Percentiles rank a stretch among this genome's conserved stretches.
Conservation (phyloP, 2,113 vertebrate species). For the Vombatus ursinus region DNA sequence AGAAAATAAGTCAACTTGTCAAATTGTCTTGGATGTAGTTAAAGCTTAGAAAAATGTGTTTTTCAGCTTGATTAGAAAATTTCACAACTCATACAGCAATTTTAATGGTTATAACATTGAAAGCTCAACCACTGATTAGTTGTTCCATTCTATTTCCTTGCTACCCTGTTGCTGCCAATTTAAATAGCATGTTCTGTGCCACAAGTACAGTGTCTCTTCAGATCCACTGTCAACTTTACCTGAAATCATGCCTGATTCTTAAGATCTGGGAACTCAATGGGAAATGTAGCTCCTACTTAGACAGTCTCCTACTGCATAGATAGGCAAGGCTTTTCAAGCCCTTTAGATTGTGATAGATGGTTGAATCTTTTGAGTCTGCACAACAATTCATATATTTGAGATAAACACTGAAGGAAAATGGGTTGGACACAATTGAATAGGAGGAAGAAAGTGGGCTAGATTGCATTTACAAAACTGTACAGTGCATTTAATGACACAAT, state of each 20-base stretch:
- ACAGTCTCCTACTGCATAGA: not conserved
- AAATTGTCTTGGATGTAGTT: not conserved
- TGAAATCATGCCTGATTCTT: not conserved
- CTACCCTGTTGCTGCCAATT: not conserved
- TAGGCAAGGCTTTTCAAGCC: not conserved
- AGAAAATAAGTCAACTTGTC: not conserved
- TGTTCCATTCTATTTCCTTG: not conserved
- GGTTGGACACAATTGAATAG: not conserved
- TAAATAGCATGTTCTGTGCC: not conserved
- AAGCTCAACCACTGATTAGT: not conserved
- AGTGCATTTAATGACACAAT: not conserved
- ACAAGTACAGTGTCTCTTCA: not conserved
- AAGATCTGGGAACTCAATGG: not conserved
- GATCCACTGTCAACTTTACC: not conserved
- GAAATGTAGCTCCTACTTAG: not conserved
- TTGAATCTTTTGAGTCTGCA: not conserved
- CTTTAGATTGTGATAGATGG: not conserved
- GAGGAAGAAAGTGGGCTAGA: not conserved
- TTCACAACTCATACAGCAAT: not conserved
- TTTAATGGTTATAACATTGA: not conserved
- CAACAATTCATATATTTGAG: not conserved
- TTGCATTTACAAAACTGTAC: not conserved
- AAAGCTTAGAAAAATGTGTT: not conserved
- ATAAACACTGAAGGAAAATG: not conserved
- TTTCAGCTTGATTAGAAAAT: not conserved